Conservation (phyloP, 2,888 invertebrate species). For the Hydroisotoma schaefferi region DNA sequence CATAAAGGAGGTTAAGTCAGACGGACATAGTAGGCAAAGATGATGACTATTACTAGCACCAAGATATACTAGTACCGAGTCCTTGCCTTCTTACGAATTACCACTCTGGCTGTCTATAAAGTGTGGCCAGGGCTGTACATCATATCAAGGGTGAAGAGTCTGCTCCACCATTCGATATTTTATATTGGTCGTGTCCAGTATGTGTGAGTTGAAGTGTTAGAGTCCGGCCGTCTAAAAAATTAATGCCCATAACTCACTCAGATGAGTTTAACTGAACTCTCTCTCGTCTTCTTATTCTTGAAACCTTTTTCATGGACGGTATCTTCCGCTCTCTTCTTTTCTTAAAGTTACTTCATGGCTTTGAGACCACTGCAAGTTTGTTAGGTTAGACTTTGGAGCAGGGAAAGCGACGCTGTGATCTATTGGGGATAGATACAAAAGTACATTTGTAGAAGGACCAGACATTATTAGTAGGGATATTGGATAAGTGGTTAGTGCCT, state of each 20-base stretch:
- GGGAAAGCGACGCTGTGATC: no score
- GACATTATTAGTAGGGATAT: no score
- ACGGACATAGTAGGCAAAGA: neutral
- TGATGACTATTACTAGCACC: neutral
- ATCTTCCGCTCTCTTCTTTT: constrained; percentile 17
- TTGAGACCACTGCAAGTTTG: no score
- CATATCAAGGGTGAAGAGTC: neutral
- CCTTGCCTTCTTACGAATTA: no score
- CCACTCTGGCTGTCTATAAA: neutral
- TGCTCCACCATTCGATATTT: neutral
- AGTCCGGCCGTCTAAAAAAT: constrained; percentile 47
- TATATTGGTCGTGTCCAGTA: constrained; percentile 21
- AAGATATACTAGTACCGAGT: neutral
- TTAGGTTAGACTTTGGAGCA: no score
- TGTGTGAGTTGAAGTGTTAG: constrained; percentile 5
- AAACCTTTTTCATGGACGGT: constrained; percentile 22
- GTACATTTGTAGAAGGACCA: no score
- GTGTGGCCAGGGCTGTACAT: neutral
- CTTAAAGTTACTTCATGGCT: no score
- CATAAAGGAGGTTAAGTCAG: constrained; percentile 16
- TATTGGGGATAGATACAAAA: no score
- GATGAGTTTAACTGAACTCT: constrained; percentile 45
- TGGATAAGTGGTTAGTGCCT: no score
- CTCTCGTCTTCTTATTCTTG: no score
- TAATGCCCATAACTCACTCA: constrained; percentile 48